Conservation (phyloP, 1,140 invertebrate species). For the Dendrolimus punctatus region DNA sequence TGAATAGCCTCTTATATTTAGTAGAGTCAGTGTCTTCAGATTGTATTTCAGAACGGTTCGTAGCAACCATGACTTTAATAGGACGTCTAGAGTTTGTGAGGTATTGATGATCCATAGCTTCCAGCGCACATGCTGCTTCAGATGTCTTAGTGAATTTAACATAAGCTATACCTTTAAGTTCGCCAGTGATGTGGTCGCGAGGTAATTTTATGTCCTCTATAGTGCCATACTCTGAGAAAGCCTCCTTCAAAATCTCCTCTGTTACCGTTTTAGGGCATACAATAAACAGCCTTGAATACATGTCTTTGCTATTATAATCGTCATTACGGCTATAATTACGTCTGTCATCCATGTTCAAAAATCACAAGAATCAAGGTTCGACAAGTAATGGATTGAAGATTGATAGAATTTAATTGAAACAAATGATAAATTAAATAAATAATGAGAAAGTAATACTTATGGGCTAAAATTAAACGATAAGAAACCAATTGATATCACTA, state of each 20-base stretch:
- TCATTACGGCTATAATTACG: too few species aligned
- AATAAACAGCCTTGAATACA: constrained; percentile 80
- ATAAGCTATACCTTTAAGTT: constrained; percentile 88
- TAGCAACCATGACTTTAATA: constrained; percentile 91
- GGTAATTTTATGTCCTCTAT: constrained; percentile 93
- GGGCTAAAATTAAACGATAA: too few species aligned
- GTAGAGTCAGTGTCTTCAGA: constrained; percentile 84
- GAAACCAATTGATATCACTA: too few species aligned
- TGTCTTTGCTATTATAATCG: neutral
- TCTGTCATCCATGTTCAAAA: too few species aligned
- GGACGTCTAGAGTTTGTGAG: constrained; percentile 81
- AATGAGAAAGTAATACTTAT: too few species aligned
- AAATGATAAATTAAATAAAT: too few species aligned
- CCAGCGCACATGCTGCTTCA: constrained; percentile 85
- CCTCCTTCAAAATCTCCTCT: constrained; percentile 84
- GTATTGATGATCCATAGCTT: constrained; percentile 89
- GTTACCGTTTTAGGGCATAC: constrained; percentile 86
- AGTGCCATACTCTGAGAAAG: constrained; percentile 87
- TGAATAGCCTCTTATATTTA: constrained; percentile 86
- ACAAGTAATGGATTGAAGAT: too few species aligned
- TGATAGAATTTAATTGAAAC: too few species aligned
- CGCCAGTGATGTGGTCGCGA: constrained; percentile 86
- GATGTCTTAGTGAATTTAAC: constrained; percentile 90
- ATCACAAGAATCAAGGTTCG: too few species aligned
- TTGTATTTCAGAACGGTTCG: constrained; percentile 79